phyloP scores from a whole-genome alignment of 1,140 invertebrate species.

The Scaptomyza graminum region DNA sequence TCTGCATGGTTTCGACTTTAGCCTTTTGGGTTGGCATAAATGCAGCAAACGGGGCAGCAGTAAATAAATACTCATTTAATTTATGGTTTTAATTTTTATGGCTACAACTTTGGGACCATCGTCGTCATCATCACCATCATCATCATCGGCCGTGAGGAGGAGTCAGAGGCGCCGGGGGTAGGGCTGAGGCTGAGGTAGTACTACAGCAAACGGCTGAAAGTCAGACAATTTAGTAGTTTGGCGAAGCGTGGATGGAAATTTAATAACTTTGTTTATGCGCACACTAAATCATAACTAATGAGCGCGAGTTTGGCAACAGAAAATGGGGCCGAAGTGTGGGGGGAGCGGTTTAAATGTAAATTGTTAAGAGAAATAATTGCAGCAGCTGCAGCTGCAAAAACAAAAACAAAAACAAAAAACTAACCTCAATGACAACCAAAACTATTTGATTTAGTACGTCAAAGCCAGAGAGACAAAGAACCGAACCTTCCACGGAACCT shows the following conservation, averaged over 20 bases:
- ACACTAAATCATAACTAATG: slow-evolving; percentile 82
- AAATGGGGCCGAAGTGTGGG: background rate
- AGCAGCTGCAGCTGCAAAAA: slow-evolving; percentile 39
- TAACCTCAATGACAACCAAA: slow-evolving; percentile 67
- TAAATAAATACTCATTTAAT: slow-evolving; percentile 82
- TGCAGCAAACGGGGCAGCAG: slow-evolving; percentile 53
- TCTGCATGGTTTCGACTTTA: slow-evolving; percentile 59
- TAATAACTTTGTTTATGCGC: slow-evolving; percentile 82
- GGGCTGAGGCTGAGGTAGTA: background rate
- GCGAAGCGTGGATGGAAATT: slow-evolving; percentile 78
- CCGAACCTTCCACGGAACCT: background rate
- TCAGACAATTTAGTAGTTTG: slow-evolving; percentile 81
- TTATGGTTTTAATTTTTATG: slow-evolving; percentile 82
- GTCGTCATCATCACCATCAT: slow-evolving; percentile 15
- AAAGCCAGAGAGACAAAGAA: background rate
- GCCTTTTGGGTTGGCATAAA: slow-evolving; percentile 46
- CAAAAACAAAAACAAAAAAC: background rate
- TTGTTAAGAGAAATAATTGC: slow-evolving; percentile 31
- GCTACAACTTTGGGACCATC: slow-evolving; percentile 74
- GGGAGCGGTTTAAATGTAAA: background rate
- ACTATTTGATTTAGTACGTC: slow-evolving; percentile 50
- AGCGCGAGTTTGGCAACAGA: slow-evolving; percentile 48
- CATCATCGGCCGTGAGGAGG: background rate
- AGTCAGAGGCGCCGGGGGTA: background rate
- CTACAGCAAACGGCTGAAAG: slow-evolving; percentile 11